Evolutionary conservation across 2,888 invertebrate species (phyloP).

Genomic region (Galerucella pusilla): DNA sequence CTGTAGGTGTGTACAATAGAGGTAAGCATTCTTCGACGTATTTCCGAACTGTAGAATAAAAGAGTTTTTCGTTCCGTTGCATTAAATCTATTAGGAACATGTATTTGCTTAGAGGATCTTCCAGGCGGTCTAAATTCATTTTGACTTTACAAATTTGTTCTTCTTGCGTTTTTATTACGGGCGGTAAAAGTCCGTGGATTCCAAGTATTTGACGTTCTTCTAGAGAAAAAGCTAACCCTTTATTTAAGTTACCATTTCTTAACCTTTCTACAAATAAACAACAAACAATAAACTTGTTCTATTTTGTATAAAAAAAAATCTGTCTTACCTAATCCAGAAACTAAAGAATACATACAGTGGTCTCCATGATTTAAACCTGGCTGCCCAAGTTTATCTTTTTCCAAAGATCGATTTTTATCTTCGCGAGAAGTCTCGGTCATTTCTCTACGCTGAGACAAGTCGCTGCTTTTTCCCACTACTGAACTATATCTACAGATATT

Average conservation of each 20-base stretch:
- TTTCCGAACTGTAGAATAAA: slow-evolving; percentile 90
- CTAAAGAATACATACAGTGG: slow-evolving; percentile 4
- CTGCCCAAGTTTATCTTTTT: not conserved
- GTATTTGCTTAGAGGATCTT: slow-evolving; percentile 93
- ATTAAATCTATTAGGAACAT: slow-evolving; percentile 87
- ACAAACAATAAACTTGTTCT: not conserved
- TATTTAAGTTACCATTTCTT: slow-evolving; percentile 17
- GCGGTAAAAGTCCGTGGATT: slow-evolving; percentile 95
- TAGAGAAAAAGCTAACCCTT: slow-evolving; percentile 96
- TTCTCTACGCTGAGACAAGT: not conserved
- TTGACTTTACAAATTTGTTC: slow-evolving; percentile 88
- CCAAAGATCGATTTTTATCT: not conserved
- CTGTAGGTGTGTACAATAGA: slow-evolving; percentile 97
- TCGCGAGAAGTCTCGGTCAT: not conserved
- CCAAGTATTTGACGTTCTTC: slow-evolving; percentile 94
- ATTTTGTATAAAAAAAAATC: not conserved
- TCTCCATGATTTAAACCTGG: not conserved
- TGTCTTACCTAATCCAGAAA: slow-evolving; percentile 4
- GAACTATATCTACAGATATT: not conserved
- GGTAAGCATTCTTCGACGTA: slow-evolving; percentile 95
- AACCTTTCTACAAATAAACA: slow-evolving; percentile 14
- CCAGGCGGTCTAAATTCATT: slow-evolving; percentile 83
- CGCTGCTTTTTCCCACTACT: not conserved
- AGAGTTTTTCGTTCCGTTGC: slow-evolving; percentile 96
- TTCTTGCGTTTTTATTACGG: slow-evolving; percentile 86